Evolutionary conservation across 2,888 invertebrate species (phyloP), one percentile per base, ranked within the genome.

Genomic region (Synanthedon formicaeformis): DNA sequence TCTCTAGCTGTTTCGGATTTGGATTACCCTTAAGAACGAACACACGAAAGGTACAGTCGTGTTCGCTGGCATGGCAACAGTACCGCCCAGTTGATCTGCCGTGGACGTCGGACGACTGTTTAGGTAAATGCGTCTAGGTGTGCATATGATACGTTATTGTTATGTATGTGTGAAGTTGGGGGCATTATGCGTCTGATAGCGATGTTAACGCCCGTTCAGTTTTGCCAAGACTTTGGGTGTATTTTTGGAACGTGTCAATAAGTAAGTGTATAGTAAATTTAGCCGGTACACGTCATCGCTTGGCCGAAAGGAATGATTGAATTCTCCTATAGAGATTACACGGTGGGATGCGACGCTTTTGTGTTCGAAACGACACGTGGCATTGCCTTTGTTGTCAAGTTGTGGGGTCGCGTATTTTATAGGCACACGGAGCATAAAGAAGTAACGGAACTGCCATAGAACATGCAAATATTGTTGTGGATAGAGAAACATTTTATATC

Each of bases 171-270:
- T 58, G 56, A 74, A 74, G 74, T 77, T 77, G 76, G 75, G 75
- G 75, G 75, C 73, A 81, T 82, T 74, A 82, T 79, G 80, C 77
- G 79, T 74, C 76, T 79, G 83, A 85, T 85, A 82, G 79, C 80
- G 75, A 76, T 85, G 85, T 86, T 85, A 87, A 85, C 81, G 86
- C 78, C 85, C 86, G 83, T 84, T 80, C 80, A 73, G 85, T 83
- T 85, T 86, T 84, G 86, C 86, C 86, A 86, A 86, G 84, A 81
- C 66, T 73, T 69, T 60, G 68, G 14, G 73, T 75, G 73, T 86
- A 86, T 87, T 87, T 86, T 85, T 81, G 84, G 86, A 84, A 78
- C 85, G 81, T 84, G 86, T 86, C 87, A 86, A 87, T 86, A 87
- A 84, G 79, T 86, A 83, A 85, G 85, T 84, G 82, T 81, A 78